Evolutionary conservation across 2,113 vertebrate species (phyloP).

Genomic region (Rhynchopsitta pachyrhyncha): DNA sequence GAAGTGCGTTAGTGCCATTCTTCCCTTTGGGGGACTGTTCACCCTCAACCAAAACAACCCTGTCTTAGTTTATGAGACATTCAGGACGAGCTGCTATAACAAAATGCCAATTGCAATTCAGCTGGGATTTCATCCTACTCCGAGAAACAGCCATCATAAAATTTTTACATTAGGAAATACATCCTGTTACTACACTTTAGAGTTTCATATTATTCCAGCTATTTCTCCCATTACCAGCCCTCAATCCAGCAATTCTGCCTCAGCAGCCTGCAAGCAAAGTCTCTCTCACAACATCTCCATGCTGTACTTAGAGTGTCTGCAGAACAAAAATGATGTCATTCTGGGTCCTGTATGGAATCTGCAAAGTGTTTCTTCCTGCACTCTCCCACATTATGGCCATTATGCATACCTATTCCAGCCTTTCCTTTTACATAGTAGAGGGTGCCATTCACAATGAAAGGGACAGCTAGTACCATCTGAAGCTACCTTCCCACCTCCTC

Average conservation of each 20-base stretch:
- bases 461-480: neutral
- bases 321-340: neutral
- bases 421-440: neutral
- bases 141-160: slow-evolving; percentile 35
- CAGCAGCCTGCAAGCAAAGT: neutral
- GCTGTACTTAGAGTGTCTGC: neutral
- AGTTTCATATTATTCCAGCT: slow-evolving; percentile 38
- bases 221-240: slow-evolving; percentile 14
- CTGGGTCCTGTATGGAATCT: neutral
- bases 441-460: neutral
- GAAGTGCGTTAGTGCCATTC: neutral
- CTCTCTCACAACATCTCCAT: neutral
- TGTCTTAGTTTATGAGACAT: slow-evolving; percentile 25
- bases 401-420: neutral
- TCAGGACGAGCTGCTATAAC: neutral
- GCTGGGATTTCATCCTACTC: neutral
- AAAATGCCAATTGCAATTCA: slow-evolving; percentile 53
- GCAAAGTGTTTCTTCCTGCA: neutral
- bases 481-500: neutral
- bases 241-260: slow-evolving; percentile 18
- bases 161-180: slow-evolving; percentile 45
- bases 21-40: slow-evolving; percentile 35
- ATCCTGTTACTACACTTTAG: slow-evolving; percentile 32
- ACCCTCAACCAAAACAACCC: slow-evolving; percentile 29
- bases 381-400: neutral